Conservation (phyloP, 1,140 invertebrate genomes). For the roundworm (Caenorhabditis elegans) region DNA sequence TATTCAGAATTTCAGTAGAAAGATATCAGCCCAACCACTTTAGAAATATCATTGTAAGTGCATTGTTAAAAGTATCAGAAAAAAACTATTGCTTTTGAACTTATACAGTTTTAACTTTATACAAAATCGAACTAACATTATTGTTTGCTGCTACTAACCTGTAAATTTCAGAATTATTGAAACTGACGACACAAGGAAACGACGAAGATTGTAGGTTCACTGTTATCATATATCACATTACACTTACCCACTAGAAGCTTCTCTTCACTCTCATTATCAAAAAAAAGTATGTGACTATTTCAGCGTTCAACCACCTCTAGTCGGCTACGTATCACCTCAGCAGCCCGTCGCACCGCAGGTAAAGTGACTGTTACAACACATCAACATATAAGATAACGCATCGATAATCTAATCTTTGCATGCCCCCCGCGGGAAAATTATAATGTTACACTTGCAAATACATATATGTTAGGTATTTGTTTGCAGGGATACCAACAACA, state of each 20-base stretch:
- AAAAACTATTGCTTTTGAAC: too few relatives aligned
- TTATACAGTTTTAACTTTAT: too few relatives aligned
- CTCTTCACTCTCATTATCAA: too few relatives aligned
- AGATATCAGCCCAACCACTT: too few relatives aligned
- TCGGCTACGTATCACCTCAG: not conserved
- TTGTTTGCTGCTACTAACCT: not conserved
- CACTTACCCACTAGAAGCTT: too few relatives aligned
- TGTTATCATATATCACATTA: not conserved
- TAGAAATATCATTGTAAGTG: too few relatives aligned
- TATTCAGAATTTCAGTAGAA: too few relatives aligned
- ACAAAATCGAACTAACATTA: too few relatives aligned
- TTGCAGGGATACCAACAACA: constrained; percentile 5
- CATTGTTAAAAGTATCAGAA: too few relatives aligned
- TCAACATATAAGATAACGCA: not conserved
- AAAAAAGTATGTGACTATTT: too few relatives aligned
- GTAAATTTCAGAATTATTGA: not conserved
- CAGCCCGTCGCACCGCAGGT: not conserved
- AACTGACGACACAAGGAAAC: not conserved
- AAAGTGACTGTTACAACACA: not conserved
- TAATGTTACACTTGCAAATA: not conserved
- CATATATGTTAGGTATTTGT: not conserved
- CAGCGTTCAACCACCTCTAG: constrained; percentile 5
- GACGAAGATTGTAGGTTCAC: not conserved
- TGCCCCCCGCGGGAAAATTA: too few relatives aligned
- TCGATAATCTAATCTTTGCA: not conserved